Evolutionary conservation across 2,797 vertebrate genomes (phyloP), one percentile per base, ranked within the genome.

Genomic region (Harpagifer antarcticus): DNA sequence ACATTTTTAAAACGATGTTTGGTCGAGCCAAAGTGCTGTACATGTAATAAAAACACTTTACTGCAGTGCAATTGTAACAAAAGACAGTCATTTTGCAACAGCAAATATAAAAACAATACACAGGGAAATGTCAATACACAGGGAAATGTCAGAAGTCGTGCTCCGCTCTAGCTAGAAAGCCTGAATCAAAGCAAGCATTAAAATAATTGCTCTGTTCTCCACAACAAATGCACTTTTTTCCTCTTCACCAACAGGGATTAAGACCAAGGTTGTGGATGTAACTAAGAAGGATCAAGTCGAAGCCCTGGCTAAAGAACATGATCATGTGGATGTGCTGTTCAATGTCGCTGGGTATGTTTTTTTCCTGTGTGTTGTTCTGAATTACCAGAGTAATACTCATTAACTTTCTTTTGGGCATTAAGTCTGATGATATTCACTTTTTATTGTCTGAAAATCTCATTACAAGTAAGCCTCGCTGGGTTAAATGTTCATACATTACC

Each of bases 221-320:
- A 0, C 3, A 53, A 54, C 4, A 31, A 60, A 49, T 45, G 27
- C 5, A 52, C n/a, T 13, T 0, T n/a, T 40, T 20, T 53, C 45
- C 16, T 37, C 1, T 66, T 31, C 50, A 50, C 72, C 54, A 76
- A 68, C 84, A 99, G 97, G 97, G 53, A 98, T 99, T 90, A 94
- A 92, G 74, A 96, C 94, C 64, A 93, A 78, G 58, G 91, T 97
- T 37, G 93, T 99, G 61, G 97, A 99, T 88, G 97, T 99, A 59
- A 99, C 96, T 9, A 96, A 97, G 84, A 97, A 92, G 84, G 96
- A 96, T 53, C 94, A 98, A 88, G 96, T 99, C 42, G 96, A 98
- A 85, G 95, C 95, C 40, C 93, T 99, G 63, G 96, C 96, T 81
- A 93, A 88, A 60, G 96, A 97, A 40, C 86, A 97, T 45, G 96